Conservation (phyloP, 2,888 invertebrate species). For the Trichogramma evanescens region DNA sequence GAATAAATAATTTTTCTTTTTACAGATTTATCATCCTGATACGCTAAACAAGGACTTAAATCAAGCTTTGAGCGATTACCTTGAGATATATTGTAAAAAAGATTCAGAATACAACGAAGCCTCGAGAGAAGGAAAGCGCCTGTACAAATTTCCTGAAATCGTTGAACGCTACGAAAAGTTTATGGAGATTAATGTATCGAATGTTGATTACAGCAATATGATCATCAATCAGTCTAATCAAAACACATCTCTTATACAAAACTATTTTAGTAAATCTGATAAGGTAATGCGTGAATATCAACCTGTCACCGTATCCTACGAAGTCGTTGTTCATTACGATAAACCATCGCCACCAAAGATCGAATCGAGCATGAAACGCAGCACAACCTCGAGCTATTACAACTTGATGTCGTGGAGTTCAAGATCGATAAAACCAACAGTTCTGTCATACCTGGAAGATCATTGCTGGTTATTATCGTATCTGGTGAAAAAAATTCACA, state of each 20-base stretch:
- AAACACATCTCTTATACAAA: constrained; percentile 16
- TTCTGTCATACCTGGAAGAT: constrained; percentile 58
- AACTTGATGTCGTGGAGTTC: constrained; percentile 32
- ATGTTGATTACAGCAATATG: constrained; percentile 6
- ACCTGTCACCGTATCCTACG: constrained; percentile 25
- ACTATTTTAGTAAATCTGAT: constrained; percentile 21
- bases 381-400: constrained; percentile 3
- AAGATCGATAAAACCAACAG: constrained; percentile 46
- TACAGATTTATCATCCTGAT: constrained; percentile 34
- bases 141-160: constrained; percentile 29
- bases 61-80: constrained; percentile 28
- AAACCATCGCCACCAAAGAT: neutral
- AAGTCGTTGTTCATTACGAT: constrained; percentile 30
- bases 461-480: constrained; percentile 65
- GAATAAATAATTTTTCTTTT: constrained; percentile 6
- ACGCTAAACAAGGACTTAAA: constrained; percentile 33
- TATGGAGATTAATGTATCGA: constrained; percentile 13
- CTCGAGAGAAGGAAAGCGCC: neutral
- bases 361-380: constrained; percentile 3
- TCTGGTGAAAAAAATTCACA: constrained; percentile 60
- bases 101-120: constrained; percentile 9
- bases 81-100: constrained; percentile 25
- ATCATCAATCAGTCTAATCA: constrained; percentile 5
- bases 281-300: constrained; percentile 19
- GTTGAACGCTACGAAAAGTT: constrained; percentile 32